These are phyloP conservation scores for Dicaeum eximium DNA, from an alignment of 2,113 vertebrate species.

Conservation along the genomic window DNA sequence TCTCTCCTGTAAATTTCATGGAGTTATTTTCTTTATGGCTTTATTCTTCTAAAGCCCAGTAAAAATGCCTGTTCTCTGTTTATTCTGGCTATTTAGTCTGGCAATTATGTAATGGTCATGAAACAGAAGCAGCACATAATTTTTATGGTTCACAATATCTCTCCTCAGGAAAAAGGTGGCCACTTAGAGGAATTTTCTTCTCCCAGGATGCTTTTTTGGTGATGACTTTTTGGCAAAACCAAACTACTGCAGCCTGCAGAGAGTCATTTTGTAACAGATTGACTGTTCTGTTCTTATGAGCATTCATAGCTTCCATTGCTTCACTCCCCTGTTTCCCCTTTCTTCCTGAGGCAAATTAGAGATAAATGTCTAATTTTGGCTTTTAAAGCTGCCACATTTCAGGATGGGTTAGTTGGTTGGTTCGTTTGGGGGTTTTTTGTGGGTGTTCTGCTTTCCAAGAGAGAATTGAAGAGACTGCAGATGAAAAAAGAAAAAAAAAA, in stretches of 20 bases:
- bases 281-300: neutral
- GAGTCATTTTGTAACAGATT: neutral
- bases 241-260: neutral
- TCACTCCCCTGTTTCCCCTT: neutral
- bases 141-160: conserved; percentile 3
- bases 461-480: neutral
- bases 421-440: neutral
- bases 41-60: conserved; percentile 10
- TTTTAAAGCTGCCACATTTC: neutral
- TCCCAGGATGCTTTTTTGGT: conserved; percentile 2
- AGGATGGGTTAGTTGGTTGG: neutral
- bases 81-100: conserved; percentile 28
- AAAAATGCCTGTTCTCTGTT: conserved; percentile 29
- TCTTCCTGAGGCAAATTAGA: neutral
- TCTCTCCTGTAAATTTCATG: conserved; percentile 43
- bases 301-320: neutral
- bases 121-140: conserved; percentile 47
- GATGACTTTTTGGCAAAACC: neutral
- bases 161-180: neutral
- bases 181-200: neutral
- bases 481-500: neutral
- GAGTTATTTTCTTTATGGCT: conserved; percentile 38
- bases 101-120: conserved; percentile 6
- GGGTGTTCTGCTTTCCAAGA: neutral
- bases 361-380: neutral